These are phyloP conservation scores for Prostheceraeus crozeri DNA, from an alignment of 2,888 invertebrate genomes.

Conservation along the genomic window DNA sequence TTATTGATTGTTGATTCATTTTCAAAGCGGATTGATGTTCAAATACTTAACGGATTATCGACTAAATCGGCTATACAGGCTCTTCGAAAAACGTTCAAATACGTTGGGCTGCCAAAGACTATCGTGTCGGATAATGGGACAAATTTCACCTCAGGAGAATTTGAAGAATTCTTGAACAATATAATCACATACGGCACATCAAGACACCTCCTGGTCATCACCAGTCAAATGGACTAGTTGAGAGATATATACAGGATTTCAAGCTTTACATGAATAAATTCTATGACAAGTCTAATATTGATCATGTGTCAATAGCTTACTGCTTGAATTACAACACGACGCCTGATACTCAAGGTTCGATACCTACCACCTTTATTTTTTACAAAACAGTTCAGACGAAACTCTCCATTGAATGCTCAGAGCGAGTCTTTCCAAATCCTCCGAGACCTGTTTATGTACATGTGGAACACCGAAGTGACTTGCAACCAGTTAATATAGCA, in stretches of 20 bases:
- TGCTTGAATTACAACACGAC: conserved; percentile 18
- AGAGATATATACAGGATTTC: background rate
- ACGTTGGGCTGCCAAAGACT: conserved; percentile 1
- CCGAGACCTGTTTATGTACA: no score
- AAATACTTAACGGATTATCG: conserved; percentile 7
- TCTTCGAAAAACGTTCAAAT: conserved; percentile 11
- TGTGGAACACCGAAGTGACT: no score
- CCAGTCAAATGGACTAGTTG: conserved; percentile 10
- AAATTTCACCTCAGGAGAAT: conserved; percentile 24
- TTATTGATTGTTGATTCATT: conserved; percentile 25
- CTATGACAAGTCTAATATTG: background rate
- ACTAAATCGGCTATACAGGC: conserved; percentile 7
- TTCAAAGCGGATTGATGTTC: conserved; percentile 30
- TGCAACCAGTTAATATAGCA: no score
- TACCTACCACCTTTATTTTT: conserved; percentile 11
- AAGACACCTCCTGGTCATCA: conserved; percentile 9
- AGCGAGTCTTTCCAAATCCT: no score
- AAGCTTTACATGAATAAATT: conserved; percentile 1
- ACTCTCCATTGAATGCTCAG: no score
- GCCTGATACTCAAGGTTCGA: conserved; percentile 8
- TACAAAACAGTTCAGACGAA: no score
- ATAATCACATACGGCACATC: background rate
- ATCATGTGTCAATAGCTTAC: background rate
- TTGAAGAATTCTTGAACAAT: conserved; percentile 15
- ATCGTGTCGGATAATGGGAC: conserved; percentile 28